Percentiles rank a stretch among this genome's conserved stretches.
Evolutionary conservation across 2,113 vertebrate genomes (phyloP).

Genomic region (Heptranchias perlo): DNA sequence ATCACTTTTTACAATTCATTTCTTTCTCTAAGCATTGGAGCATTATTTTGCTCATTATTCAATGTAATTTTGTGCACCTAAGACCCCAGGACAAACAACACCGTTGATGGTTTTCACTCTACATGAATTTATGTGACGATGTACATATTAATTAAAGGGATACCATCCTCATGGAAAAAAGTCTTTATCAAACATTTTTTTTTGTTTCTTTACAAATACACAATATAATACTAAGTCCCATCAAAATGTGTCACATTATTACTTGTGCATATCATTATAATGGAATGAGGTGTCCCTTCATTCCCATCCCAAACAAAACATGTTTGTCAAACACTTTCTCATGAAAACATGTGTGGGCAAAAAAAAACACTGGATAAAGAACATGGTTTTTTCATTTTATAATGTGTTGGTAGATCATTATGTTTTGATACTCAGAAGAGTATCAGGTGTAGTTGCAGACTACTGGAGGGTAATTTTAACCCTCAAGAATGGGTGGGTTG

Average conservation of each 20-base stretch:
- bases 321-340: not conserved
- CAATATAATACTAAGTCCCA: not conserved
- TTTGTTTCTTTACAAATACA: not conserved
- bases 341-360: too few species aligned
- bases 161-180: not conserved
- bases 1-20: not conserved
- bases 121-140: not conserved
- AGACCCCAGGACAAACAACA: not conserved
- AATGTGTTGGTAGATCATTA: not conserved
- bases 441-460: not conserved
- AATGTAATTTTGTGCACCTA: not conserved
- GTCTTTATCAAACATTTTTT: not conserved
- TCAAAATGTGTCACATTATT: not conserved
- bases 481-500: too few species aligned
- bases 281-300: not conserved
- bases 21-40: not conserved
- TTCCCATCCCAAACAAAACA: not conserved
- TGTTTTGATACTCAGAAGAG: not conserved
- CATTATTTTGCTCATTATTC: not conserved
- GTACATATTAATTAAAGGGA: not conserved
- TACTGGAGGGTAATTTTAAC: too few species aligned
- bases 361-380: too few species aligned
- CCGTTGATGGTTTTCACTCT: not conserved
- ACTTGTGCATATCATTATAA: not conserved
- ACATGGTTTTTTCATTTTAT: too few species aligned